Conservation (phyloP, 2,113 vertebrate species). For the Spermophilus dauricus region DNA sequence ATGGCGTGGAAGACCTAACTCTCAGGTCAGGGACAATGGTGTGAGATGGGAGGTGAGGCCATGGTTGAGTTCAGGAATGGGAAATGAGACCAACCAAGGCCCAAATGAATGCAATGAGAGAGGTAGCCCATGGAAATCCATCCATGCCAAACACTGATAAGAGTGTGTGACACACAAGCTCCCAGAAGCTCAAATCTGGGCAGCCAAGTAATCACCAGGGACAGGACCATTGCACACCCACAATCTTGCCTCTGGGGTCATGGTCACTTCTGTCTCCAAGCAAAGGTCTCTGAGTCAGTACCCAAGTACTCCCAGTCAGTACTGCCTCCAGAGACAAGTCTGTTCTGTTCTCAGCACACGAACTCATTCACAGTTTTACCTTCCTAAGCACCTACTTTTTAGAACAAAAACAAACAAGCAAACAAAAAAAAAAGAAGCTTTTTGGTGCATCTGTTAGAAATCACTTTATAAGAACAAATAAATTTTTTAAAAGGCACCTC, state of each 20-base stretch:
- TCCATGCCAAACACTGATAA: background rate
- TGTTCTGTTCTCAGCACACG: background rate
- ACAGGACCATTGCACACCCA: background rate
- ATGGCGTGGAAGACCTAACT: background rate
- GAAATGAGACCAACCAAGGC: background rate
- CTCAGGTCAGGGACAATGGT: background rate
- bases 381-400: background rate
- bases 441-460: background rate
- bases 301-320: background rate
- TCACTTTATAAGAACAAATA: background rate
- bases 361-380: background rate
- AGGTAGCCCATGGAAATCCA: background rate
- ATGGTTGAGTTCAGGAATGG: background rate
- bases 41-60: accelerated
- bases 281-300: background rate
- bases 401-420: background rate
- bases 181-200: too few species aligned
- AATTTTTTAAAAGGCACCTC: background rate
- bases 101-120: background rate
- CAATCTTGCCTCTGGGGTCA: background rate
- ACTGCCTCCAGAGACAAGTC: background rate
- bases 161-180: too few species aligned
- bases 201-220: background rate
- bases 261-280: background rate
- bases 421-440: background rate